A percentile compares a stretch with the other conserved stretches of the same genome.
Conservation (phyloP, 2,113 vertebrate genomes). For the Lethenteron reissneri region DNA sequence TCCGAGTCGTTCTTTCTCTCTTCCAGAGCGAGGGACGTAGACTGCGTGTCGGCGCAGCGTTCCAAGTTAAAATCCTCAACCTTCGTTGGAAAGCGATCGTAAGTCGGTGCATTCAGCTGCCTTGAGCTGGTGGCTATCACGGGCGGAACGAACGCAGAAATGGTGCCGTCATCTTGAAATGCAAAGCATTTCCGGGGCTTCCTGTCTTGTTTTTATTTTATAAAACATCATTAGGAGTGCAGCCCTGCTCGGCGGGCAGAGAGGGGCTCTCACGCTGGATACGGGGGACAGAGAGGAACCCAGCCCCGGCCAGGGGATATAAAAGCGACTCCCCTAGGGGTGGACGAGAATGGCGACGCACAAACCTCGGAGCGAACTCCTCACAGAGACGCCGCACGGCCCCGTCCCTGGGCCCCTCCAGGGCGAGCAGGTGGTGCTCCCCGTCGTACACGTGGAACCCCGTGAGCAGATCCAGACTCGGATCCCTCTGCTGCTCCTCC, state of each 20-base stretch:
- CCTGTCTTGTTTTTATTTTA: neutral
- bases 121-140: no score
- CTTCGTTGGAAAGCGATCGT: no score
- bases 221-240: neutral
- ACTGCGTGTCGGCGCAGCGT: no score
- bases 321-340: neutral
- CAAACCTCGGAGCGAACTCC: slow-evolving; percentile 14
- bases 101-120: no score
- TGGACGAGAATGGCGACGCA: no score
- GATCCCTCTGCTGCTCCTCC: slow-evolving; percentile 15
- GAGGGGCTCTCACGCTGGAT: neutral
- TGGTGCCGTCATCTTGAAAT: no score
- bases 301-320: neutral
- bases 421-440: slow-evolving; percentile 30
- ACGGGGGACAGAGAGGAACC: neutral
- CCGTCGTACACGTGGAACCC: slow-evolving; percentile 47
- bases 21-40: no score
- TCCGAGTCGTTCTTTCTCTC: no score
- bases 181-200: neutral
- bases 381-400: slow-evolving; percentile 36
- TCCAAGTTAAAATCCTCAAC: no score
- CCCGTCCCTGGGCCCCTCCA: slow-evolving; percentile 42
- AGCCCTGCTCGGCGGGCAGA: neutral
- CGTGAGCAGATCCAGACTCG: slow-evolving; percentile 31
- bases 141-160: no score